Conservation (phyloP, 1,140 invertebrate genomes). For the Mylabris phalerata region DNA sequence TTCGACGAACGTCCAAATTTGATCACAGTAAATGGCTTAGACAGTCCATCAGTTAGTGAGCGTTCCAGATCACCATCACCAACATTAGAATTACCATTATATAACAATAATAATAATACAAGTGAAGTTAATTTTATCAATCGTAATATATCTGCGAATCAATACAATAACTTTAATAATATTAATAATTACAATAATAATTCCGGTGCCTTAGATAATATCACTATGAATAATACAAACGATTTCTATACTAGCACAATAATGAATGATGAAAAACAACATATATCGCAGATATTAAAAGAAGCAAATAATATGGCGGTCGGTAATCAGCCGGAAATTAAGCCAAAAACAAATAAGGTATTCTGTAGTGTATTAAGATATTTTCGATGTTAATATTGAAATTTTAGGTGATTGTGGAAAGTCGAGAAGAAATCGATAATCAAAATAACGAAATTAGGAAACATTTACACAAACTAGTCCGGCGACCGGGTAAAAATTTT, state of each 20-base stretch:
- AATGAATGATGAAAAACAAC: constrained; percentile 28
- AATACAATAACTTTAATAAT: constrained; percentile 18
- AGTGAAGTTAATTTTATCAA: constrained; percentile 19
- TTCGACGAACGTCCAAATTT: constrained; percentile 28
- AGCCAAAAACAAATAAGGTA: constrained; percentile 1
- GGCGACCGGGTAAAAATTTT: constrained; percentile 55
- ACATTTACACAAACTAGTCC: constrained; percentile 51
- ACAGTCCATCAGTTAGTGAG: constrained; percentile 27
- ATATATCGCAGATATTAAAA: constrained; percentile 40
- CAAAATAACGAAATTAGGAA: constrained; percentile 45
- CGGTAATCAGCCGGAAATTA: constrained; percentile 7
- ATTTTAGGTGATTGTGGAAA: constrained; percentile 5
- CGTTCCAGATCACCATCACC: constrained; percentile 37
- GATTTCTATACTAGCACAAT: constrained; percentile 26
- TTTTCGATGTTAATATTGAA: background rate
- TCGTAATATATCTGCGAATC: constrained; percentile 6
- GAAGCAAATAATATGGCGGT: constrained; percentile 30
- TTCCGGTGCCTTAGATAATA: constrained; percentile 12
- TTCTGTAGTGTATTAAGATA: background rate
- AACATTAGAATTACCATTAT: constrained; percentile 28
- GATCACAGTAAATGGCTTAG: constrained; percentile 26
- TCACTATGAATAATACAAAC: constrained; percentile 15
- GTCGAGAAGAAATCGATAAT: constrained; percentile 41
- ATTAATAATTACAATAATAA: background rate
- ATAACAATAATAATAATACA: constrained; percentile 6